Conservation (phyloP, 2,888 invertebrate species). For the Callosobruchus maculatus region DNA sequence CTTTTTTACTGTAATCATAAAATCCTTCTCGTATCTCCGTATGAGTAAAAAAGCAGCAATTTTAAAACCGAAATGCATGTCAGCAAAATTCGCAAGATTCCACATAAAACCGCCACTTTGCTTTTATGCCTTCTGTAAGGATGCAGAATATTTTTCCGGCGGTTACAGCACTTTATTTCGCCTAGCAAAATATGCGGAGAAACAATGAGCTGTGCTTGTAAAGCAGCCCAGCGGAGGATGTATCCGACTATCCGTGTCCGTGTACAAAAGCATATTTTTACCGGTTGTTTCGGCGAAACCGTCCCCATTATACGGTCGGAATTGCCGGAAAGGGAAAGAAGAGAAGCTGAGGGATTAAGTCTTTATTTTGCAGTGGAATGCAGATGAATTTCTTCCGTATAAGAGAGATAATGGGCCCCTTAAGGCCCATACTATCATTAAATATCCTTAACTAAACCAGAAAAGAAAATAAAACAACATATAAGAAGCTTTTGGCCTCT, state of each 20-base stretch:
- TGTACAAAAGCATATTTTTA: background rate
- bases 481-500: no score
- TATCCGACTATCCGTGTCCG: background rate
- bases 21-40: no score
- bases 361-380: background rate
- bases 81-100: background rate
- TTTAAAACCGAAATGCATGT: no score
- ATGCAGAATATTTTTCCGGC: background rate
- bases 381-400: background rate
- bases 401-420: no score
- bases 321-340: background rate
- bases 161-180: background rate
- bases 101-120: background rate
- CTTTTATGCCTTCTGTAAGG: background rate
- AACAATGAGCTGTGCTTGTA: background rate
- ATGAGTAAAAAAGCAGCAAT: no score
- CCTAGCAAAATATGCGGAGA: background rate
- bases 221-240: background rate
- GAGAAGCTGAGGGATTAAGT: background rate
- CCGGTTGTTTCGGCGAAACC: background rate
- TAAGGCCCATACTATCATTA: no score
- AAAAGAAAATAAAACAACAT: no score
- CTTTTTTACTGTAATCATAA: no score
- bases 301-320: background rate
- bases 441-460: no score